Evolutionary conservation across 2,113 vertebrate species (phyloP), one percentile per base, ranked within the genome.

Genomic region (Nothoprocta perdicaria): DNA sequence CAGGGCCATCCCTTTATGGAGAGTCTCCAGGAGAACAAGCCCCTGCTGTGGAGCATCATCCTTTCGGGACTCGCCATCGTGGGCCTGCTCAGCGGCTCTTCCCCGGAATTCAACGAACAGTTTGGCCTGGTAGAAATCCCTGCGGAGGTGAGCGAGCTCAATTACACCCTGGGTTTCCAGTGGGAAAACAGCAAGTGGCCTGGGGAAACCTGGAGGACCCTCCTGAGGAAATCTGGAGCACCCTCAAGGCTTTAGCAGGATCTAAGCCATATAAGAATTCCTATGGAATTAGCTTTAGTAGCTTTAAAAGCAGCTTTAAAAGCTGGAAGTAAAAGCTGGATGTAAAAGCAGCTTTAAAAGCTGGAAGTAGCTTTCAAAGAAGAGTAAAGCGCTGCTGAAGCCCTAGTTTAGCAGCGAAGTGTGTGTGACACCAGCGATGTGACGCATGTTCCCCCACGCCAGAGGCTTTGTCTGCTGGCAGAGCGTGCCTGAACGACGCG

Each of bases 1-100:
- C 74, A 99, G 99, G 99, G 99, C 71, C 99, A 99, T 15, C 99
- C 99, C 2, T 99, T 99, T 86, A 99, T 99, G 99, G 99, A 99
- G 96, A 99, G 98, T 23, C 98, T 99, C 8, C 97, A 93, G 1
- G 99, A 99, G 94, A 99, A 99, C 95, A 98, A 98, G 67, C 98
- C 99, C 2, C 86, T 99, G 48, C 97, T 99, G 8, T 99, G 99
- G 99, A 99, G 99, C 90, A 98, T 99, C 38, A 88, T 97, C 14
- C 73, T 99, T 8, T 99, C 99, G 0, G 98, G 98, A 3, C 89
- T 98, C 13, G 98, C 99, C 38, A 98, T 99, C 41, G 95, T 98
- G 6, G 98, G 98, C 27, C 98, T 99, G 14, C 98, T 99, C 35
- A 96, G 97, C 0, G 99, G 99, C 40, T 99, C 99, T 9, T 99